phyloP scores from a whole-genome alignment of 2,797 vertebrate species.

The Intellagama lesueurii region DNA sequence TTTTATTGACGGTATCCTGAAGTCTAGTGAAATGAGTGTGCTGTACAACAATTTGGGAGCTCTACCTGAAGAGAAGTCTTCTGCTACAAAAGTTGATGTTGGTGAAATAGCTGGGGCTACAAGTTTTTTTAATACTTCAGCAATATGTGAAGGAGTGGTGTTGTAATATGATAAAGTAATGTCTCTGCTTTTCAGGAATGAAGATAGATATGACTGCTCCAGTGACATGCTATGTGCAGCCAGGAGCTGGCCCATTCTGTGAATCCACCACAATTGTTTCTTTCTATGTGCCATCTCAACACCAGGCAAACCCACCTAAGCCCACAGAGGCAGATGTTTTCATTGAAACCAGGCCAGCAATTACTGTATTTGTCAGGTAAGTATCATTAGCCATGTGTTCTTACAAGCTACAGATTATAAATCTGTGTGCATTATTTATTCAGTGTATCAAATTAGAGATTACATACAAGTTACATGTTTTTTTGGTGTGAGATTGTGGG shows the following conservation, averaged over 20 bases:
- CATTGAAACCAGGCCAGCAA: conserved; percentile 82
- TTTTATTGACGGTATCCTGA: not conserved
- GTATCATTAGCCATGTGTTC: conserved; percentile 13
- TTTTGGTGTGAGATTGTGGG: not conserved
- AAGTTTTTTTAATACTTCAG: not conserved
- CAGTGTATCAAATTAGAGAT: not conserved
- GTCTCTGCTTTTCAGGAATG: conserved; percentile 68
- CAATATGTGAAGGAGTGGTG: not conserved
- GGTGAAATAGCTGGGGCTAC: no score
- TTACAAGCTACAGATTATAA: not conserved
- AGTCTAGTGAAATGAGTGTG: not conserved
- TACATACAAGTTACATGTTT: not conserved
- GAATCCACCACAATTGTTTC: conserved; percentile 80
- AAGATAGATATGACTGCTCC: conserved; percentile 85
- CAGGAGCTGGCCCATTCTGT: conserved; percentile 78
- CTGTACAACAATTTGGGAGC: not conserved
- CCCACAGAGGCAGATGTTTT: conserved; percentile 79
- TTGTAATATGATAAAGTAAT: not conserved
- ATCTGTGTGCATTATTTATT: not conserved
- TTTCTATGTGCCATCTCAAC: conserved; percentile 79
- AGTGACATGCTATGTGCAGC: conserved; percentile 80
- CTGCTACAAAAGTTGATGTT: not conserved
- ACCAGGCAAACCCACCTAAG: conserved; percentile 79
- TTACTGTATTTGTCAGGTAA: conserved; percentile 83
- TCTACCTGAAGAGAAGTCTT: not conserved